A percentile compares a stretch with the other conserved stretches of the same genome.
phyloP scores from a whole-genome alignment of 2,797 vertebrate species.

The Falco novaeseelandiae region DNA sequence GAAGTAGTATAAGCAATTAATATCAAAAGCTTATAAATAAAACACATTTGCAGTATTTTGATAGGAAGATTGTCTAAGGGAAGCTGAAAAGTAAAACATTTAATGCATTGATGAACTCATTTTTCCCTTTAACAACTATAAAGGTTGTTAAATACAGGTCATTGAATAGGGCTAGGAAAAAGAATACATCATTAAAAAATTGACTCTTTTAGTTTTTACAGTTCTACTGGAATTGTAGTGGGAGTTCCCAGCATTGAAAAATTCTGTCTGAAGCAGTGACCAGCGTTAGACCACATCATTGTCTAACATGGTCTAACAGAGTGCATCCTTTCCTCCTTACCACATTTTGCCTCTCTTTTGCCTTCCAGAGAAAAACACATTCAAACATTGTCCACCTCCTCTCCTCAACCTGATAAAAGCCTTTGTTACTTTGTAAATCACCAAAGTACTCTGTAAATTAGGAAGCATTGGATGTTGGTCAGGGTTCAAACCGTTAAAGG shows the following conservation, averaged over 20 bases:
- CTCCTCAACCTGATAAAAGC: background rate
- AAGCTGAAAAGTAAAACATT: background rate
- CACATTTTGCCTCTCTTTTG: background rate
- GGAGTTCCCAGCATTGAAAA: background rate
- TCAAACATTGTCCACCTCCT: background rate
- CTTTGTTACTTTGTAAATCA: background rate
- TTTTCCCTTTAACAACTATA: background rate
- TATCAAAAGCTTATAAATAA: background rate
- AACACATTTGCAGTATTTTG: background rate
- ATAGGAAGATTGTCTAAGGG: background rate
- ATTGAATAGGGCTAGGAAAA: background rate
- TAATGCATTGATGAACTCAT: background rate
- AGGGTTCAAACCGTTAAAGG: background rate
- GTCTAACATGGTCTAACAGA: background rate
- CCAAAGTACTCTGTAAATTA: background rate
- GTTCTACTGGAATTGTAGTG: background rate
- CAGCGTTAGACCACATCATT: background rate
- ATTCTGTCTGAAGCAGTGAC: background rate
- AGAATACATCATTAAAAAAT: background rate
- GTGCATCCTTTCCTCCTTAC: background rate
- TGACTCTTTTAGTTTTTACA: background rate
- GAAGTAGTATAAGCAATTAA: background rate
- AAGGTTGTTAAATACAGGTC: background rate
- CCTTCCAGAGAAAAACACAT: background rate
- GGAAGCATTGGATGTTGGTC: background rate